These are phyloP conservation scores for Chaenodraco wilsoni DNA, from an alignment of 2,797 vertebrate species.

Conservation along the genomic window DNA sequence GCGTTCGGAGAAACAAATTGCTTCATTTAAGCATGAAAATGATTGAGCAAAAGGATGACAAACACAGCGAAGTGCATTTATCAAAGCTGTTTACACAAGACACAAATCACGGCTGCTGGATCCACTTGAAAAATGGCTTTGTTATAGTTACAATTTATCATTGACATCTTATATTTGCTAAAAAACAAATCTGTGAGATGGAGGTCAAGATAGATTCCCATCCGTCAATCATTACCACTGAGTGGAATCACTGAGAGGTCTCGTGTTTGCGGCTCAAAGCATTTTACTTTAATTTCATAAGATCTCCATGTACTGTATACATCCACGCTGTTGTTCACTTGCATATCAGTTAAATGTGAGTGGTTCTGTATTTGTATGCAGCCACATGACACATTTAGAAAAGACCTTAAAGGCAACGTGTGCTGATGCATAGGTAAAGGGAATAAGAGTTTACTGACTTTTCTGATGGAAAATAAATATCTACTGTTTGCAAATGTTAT, in stretches of 20 bases:
- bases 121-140: slow-evolving; percentile 75
- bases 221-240: slow-evolving; percentile 62
- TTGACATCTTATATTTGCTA: slow-evolving; percentile 69
- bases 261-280: neutral
- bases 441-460: neutral
- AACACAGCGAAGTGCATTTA: slow-evolving; percentile 81
- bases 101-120: slow-evolving; percentile 74
- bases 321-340: neutral
- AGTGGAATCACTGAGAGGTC: slow-evolving; percentile 32
- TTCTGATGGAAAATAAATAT: neutral
- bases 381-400: slow-evolving; percentile 15
- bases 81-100: slow-evolving; percentile 83
- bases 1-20: slow-evolving; percentile 83
- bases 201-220: slow-evolving; percentile 62
- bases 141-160: slow-evolving; percentile 78
- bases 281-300: slow-evolving; percentile 12
- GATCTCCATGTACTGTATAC: neutral
- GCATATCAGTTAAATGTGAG: slow-evolving; percentile 4
- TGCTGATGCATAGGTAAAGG: neutral
- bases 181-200: slow-evolving; percentile 72
- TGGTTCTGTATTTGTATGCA: slow-evolving; percentile 21
- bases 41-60: slow-evolving; percentile 84
- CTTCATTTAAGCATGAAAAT: slow-evolving; percentile 86
- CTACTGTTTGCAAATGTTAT: too few species aligned
- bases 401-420: neutral